Percentiles rank a stretch among this genome's conserved stretches.
Conservation (phyloP, 2,888 invertebrate genomes). For the Catonia carolina region DNA sequence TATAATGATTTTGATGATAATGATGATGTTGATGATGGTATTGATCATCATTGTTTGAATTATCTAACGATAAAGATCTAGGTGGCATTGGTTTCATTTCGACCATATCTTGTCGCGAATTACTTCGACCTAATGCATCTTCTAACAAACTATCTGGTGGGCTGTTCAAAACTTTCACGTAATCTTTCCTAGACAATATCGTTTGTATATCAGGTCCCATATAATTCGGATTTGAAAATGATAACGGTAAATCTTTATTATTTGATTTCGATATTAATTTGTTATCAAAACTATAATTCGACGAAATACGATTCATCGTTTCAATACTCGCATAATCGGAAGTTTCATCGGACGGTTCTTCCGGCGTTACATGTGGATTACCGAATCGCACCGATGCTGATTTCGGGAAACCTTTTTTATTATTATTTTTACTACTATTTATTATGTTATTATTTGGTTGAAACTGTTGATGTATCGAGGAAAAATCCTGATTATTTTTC, state of each 20-base stretch:
- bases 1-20: constrained; percentile 20
- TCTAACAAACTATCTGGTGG: constrained; percentile 58
- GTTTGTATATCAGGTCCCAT: constrained; percentile 56
- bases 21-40: too few relatives aligned
- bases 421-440: constrained; percentile 34
- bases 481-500: constrained; percentile 37
- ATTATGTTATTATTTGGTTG: constrained; percentile 39
- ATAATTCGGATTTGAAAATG: constrained; percentile 72
- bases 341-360: constrained; percentile 48
- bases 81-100: constrained; percentile 37
- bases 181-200: constrained; percentile 35
- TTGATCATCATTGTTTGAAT: background rate
- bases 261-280: background rate
- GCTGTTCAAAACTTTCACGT: constrained; percentile 50
- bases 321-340: constrained; percentile 73
- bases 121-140: constrained; percentile 43
- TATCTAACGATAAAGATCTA: constrained; percentile 32
- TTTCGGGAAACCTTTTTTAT: constrained; percentile 41
- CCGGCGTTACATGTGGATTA: constrained; percentile 33
- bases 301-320: constrained; percentile 48
- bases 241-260: constrained; percentile 44
- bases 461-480: constrained; percentile 48
- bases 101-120: constrained; percentile 36
- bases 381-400: constrained; percentile 55
- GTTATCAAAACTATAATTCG: constrained; percentile 33